Evolutionary conservation across 1,140 invertebrate species (phyloP).

Genomic region (Cyclina sinensis): DNA sequence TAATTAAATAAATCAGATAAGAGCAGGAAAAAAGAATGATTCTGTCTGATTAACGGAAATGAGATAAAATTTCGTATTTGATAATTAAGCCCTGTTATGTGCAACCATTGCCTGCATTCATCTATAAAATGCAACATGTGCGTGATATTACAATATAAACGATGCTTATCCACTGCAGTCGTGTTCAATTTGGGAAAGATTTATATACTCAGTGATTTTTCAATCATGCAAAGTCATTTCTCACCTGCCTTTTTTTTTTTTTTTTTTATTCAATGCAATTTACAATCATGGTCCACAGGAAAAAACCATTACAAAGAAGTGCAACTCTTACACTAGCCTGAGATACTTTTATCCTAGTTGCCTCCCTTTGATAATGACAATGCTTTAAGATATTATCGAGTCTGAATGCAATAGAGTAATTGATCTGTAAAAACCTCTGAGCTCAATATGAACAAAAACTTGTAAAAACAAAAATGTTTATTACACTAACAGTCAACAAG

Average conservation of each 20-base stretch:
- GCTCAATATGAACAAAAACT: too few species aligned
- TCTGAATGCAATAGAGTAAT: too few species aligned
- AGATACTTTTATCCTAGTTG: background rate
- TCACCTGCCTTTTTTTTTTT: too few species aligned
- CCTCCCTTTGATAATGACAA: background rate
- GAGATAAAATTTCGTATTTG: background rate
- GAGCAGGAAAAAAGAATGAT: background rate
- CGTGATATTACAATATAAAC: background rate
- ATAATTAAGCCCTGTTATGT: background rate
- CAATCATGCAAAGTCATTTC: background rate
- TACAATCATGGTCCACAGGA: too few species aligned
- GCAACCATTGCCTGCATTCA: background rate
- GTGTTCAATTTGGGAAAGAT: background rate
- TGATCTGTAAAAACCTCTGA: too few species aligned
- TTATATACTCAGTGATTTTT: constrained; percentile 12
- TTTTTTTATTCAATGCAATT: too few species aligned
- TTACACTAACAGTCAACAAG: too few species aligned
- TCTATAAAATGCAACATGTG: background rate
- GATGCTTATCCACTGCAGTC: background rate
- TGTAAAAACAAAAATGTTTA: too few species aligned
- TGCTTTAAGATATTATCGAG: too few species aligned
- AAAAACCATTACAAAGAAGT: background rate
- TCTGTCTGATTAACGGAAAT: background rate
- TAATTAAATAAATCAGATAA: background rate
- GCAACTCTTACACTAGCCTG: background rate